These are phyloP conservation scores for Punctoribates punctum DNA, from an alignment of 2,888 invertebrate genomes.

Conservation along the genomic window DNA sequence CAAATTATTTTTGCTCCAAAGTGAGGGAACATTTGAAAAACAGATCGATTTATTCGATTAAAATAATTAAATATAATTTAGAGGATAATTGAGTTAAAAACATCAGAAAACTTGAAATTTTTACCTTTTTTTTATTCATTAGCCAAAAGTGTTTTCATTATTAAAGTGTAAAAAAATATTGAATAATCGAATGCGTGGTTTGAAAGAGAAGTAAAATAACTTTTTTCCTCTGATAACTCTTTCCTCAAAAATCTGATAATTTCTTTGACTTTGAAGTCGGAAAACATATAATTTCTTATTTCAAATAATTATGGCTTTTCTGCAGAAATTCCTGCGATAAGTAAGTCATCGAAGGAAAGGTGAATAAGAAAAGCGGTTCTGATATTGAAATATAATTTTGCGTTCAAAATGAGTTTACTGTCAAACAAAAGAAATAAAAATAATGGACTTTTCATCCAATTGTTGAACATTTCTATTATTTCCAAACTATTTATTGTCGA, in stretches of 20 bases:
- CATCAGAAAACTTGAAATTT: too few relatives aligned
- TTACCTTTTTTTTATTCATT: too few relatives aligned
- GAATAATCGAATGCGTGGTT: slow-evolving; percentile 7
- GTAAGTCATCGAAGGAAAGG: neutral
- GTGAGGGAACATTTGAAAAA: neutral
- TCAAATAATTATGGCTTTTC: neutral
- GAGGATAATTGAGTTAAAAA: neutral
- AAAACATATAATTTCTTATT: neutral
- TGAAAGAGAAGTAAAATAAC: neutral
- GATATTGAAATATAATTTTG: too few relatives aligned
- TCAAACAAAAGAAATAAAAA: too few relatives aligned
- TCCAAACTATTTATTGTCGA: neutral
- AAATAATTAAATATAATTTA: slow-evolving; percentile 25
- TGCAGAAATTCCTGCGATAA: neutral
- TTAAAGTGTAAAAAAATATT: neutral
- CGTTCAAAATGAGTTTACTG: too few relatives aligned
- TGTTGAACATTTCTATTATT: neutral
- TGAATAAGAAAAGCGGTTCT: too few relatives aligned
- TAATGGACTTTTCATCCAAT: neutral
- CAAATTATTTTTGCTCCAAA: neutral
- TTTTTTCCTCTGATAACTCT: neutral
- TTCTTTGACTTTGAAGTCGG: neutral
- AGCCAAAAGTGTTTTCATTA: too few relatives aligned
- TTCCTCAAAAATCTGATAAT: neutral
- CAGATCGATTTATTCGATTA: neutral